A percentile compares a stretch with the other conserved stretches of the same genome.
phyloP scores from a whole-genome alignment of 2,888 invertebrate genomes.

The Amphipoea oculea region DNA sequence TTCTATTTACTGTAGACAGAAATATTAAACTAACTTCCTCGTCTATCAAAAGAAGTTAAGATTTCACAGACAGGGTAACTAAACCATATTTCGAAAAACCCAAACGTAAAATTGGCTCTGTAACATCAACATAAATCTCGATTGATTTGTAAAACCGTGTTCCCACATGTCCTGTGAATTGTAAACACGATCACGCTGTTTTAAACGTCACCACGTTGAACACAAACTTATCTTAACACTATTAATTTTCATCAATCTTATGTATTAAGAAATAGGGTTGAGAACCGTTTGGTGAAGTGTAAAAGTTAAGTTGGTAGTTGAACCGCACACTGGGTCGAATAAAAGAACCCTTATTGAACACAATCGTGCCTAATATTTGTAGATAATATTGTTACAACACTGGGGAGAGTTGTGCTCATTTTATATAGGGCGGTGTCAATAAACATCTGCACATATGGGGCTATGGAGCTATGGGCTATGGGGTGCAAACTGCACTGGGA shows the following conservation, averaged over 20 bases:
- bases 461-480: conserved; percentile 9
- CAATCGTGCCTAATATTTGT: conserved; percentile 86
- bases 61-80: background rate
- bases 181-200: conserved; percentile 80
- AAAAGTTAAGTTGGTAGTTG: conserved; percentile 43
- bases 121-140: conserved; percentile 70
- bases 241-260: background rate
- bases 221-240: conserved; percentile 43
- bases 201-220: conserved; percentile 69
- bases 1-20: background rate
- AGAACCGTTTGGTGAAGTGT: conserved; percentile 6
- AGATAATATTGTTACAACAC: conserved; percentile 87
- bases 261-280: rapidly evolving
- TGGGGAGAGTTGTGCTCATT: conserved; percentile 71
- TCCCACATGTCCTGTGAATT: conserved; percentile 83
- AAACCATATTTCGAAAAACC: conserved; percentile 43
- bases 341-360: conserved; percentile 79
- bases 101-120: conserved; percentile 59
- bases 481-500: conserved; percentile 40
- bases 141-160: conserved; percentile 80
- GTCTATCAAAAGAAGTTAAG: background rate
- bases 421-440: conserved; percentile 74
- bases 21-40: background rate
- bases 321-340: conserved; percentile 76
- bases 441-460: conserved; percentile 69